Percentiles rank a stretch among this genome's conserved stretches.
Conservation (phyloP, 2,888 invertebrate species). For the Ditula angustiorana region DNA sequence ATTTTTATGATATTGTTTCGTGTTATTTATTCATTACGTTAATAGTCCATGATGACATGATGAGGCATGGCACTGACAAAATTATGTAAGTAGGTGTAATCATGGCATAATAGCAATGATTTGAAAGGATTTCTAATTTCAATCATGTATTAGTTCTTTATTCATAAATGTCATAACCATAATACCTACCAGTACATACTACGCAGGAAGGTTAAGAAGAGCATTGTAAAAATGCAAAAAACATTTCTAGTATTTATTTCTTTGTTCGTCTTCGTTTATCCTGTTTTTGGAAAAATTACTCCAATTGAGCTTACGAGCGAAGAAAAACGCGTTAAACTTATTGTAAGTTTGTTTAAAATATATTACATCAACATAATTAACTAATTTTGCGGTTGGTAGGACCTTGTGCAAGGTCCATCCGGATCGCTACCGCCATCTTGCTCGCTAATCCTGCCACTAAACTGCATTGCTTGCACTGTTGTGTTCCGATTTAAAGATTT, state of each 20-base stretch:
- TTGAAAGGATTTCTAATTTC: neutral
- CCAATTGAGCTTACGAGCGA: neutral
- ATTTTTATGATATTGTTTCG: conserved; percentile 15
- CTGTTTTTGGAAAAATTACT: neutral
- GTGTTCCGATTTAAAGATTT: too few species aligned
- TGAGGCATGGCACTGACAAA: neutral
- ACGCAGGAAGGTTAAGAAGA: neutral
- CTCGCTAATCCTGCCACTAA: too few species aligned
- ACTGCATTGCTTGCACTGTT: too few species aligned
- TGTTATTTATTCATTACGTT: conserved; percentile 21
- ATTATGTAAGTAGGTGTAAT: neutral
- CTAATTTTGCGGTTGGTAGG: too few species aligned
- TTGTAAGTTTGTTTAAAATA: conserved; percentile 34
- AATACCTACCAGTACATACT: too few species aligned
- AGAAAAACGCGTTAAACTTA: conserved; percentile 9
- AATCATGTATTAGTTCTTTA: neutral
- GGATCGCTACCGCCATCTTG: too few species aligned
- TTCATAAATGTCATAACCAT: too few species aligned
- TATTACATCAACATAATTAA: too few species aligned
- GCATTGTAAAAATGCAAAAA: neutral
- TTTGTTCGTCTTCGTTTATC: conserved; percentile 6
- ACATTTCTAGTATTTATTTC: neutral
- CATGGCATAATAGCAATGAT: neutral
- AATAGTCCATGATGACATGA: conserved; percentile 7
- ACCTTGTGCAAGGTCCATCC: too few species aligned